Conservation (phyloP, 1,140 invertebrate genomes). For the Neuroterus valhalla region DNA sequence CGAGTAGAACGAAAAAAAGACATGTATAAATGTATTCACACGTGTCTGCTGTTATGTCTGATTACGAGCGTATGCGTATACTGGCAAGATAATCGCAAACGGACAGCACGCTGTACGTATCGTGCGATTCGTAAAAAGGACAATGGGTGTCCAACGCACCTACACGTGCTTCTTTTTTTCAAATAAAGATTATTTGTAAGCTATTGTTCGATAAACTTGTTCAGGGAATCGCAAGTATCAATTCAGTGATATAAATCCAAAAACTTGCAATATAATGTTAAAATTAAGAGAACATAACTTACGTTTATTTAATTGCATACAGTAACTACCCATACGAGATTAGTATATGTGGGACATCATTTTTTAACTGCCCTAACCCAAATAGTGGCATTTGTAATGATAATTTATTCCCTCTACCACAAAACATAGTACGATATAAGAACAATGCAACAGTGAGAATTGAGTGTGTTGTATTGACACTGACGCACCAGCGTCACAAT, state of each 20-base stretch:
- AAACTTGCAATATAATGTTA: neutral
- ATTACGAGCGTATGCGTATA: neutral
- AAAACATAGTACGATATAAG: neutral
- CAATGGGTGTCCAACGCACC: neutral
- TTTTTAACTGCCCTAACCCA: too few relatives aligned
- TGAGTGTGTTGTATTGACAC: conserved; percentile 38
- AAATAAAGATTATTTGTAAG: neutral
- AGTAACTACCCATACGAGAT: too few relatives aligned
- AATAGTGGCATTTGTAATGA: too few relatives aligned
- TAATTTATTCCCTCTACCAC: neutral
- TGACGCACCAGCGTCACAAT: conserved; percentile 53
- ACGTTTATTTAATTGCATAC: too few relatives aligned
- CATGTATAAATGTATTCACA: conserved; percentile 9
- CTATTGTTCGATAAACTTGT: conserved; percentile 4
- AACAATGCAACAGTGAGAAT: neutral
- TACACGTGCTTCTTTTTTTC: neutral
- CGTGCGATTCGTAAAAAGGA: conserved; percentile 29
- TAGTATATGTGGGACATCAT: too few relatives aligned
- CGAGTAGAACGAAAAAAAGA: neutral
- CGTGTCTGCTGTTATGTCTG: neutral
- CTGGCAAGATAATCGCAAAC: conserved; percentile 15
- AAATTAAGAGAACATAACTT: too few relatives aligned
- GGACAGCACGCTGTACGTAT: conserved; percentile 24
- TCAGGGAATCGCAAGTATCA: neutral
- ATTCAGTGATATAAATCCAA: neutral